Percentiles rank a stretch among this genome's conserved stretches.
Conservation (phyloP, 2,888 invertebrate species). For the Drosophila pseudotakahashii region DNA sequence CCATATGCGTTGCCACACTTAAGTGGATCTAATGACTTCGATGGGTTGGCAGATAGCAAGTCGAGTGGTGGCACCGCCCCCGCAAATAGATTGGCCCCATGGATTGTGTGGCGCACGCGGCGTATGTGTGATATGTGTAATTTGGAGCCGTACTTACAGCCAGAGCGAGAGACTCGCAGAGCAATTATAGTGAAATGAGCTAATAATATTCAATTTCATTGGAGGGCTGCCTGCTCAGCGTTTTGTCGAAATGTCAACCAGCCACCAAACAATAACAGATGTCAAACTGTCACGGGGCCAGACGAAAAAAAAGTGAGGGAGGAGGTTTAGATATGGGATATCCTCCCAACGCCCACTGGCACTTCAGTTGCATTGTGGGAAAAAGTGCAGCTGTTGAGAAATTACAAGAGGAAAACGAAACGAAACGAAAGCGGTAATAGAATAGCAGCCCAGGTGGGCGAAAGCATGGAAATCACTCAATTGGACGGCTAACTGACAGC, state of each 20-base stretch:
- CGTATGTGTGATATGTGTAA: constrained; percentile 64
- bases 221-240: constrained; percentile 40
- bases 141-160: constrained; percentile 31
- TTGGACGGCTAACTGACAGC: constrained; percentile 75
- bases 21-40: constrained; percentile 21
- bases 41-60: constrained; percentile 1
- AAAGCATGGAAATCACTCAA: constrained; percentile 68
- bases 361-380: constrained; percentile 57
- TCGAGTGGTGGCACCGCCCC: constrained; percentile 12
- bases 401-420: constrained; percentile 42
- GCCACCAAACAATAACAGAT: constrained; percentile 49
- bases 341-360: constrained; percentile 18
- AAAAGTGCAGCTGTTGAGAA: constrained; percentile 67
- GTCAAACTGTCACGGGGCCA: constrained; percentile 56
- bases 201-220: constrained; percentile 72
- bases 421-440: constrained; percentile 28
- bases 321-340: neutral
- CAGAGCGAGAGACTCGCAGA: constrained; percentile 8
- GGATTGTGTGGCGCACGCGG: constrained; percentile 19
- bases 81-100: constrained; percentile 1
- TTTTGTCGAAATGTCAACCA: constrained; percentile 72
- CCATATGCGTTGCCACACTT: neutral
- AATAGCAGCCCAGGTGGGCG: constrained; percentile 5
- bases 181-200: constrained; percentile 63
- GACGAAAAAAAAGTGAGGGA: constrained; percentile 11